Percentiles rank a stretch among this genome's conserved stretches.
Conservation (phyloP, 1,140 invertebrate genomes). For the Pantala flavescens region DNA sequence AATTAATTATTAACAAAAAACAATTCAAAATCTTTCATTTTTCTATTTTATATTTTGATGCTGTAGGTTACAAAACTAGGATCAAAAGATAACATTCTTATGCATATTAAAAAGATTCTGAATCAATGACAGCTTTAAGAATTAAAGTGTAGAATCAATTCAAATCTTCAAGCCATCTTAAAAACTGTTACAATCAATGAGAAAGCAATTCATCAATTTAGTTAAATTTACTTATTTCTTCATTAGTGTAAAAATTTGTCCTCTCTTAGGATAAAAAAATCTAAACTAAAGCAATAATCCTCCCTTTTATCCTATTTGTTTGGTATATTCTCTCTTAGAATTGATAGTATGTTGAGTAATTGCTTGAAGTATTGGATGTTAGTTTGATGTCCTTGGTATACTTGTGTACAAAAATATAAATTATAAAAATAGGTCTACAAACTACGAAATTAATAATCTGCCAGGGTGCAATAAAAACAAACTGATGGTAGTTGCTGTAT, state of each 20-base stretch:
- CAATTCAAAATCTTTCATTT: too few species aligned
- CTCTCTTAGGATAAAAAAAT: not conserved
- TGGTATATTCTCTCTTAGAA: not conserved
- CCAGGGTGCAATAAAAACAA: not conserved
- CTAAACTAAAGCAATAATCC: not conserved
- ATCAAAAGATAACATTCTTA: too few species aligned
- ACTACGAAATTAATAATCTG: not conserved
- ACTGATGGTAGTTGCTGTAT: slow-evolving; percentile 5
- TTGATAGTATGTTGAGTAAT: not conserved
- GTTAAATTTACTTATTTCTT: not conserved
- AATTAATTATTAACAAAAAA: too few species aligned
- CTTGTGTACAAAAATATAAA: not conserved
- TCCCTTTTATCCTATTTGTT: not conserved
- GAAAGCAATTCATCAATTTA: not conserved
- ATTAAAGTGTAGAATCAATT: not conserved
- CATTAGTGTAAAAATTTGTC: not conserved
- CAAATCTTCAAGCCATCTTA: not conserved
- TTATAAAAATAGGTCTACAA: not conserved
- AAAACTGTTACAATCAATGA: not conserved
- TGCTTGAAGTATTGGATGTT: not conserved
- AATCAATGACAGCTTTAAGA: not conserved
- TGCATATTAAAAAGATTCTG: not conserved
- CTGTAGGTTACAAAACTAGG: too few species aligned
- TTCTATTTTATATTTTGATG: too few species aligned
- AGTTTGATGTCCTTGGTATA: slow-evolving; percentile 1